Conservation (phyloP, 1,140 invertebrate genomes). For the Patella vulgata region DNA sequence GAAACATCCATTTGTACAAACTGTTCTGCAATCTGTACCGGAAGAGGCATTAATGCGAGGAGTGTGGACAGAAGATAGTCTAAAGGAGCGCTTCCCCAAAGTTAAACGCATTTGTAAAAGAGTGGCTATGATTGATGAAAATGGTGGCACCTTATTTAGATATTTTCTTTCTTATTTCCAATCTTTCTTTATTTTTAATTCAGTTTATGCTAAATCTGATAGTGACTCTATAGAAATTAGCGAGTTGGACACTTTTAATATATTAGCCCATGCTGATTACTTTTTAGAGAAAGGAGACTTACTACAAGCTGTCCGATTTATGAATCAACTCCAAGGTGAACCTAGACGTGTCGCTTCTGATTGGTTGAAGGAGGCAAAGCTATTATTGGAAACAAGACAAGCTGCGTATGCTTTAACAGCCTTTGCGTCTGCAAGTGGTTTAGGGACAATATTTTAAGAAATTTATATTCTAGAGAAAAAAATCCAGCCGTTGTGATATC, state of each 20-base stretch:
- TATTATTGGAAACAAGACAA: slow-evolving; percentile 89
- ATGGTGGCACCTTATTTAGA: slow-evolving; percentile 79
- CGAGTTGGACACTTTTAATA: slow-evolving; percentile 84
- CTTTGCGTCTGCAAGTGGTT: slow-evolving; percentile 60
- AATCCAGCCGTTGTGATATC: no score
- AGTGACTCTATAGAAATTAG: slow-evolving; percentile 65
- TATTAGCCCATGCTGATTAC: slow-evolving; percentile 86
- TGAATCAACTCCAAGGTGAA: slow-evolving; percentile 89
- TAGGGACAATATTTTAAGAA: slow-evolving; percentile 61
- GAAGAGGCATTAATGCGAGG: slow-evolving; percentile 79
- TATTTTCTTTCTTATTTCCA: slow-evolving; percentile 92
- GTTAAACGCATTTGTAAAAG: slow-evolving; percentile 72
- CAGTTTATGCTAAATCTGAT: slow-evolving; percentile 66
- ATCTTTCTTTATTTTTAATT: slow-evolving; percentile 69
- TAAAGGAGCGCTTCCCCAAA: slow-evolving; percentile 86
- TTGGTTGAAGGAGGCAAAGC: slow-evolving; percentile 87
- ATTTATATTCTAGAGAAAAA: no score
- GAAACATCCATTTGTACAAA: slow-evolving; percentile 74
- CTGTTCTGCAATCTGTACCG: slow-evolving; percentile 82
- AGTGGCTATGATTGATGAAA: slow-evolving; percentile 85
- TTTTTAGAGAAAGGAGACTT: slow-evolving; percentile 84
- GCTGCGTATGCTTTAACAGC: slow-evolving; percentile 81
- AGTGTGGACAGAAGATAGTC: slow-evolving; percentile 84
- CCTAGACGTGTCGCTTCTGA: slow-evolving; percentile 81
- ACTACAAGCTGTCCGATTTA: slow-evolving; percentile 84